Base-by-base conservation (phyloP, 2,797 vertebrate genomes). In the Peromyscus attwateri region DNA sequence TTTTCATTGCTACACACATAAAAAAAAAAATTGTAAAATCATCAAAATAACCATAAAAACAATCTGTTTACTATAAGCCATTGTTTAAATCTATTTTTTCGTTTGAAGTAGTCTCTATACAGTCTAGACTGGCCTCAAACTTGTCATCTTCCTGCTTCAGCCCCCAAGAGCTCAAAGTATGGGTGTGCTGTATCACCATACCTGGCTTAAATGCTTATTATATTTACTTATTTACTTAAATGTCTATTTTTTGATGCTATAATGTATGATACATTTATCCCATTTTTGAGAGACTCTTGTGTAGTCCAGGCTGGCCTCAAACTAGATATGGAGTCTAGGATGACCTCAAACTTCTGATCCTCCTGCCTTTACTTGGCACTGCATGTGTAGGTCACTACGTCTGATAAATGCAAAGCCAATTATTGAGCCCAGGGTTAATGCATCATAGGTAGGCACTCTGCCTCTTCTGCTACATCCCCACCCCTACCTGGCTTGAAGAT, bases 1-100 rank as follows among this genome's bases (percentile, higher is more conserved):
- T 97, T 79, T 99, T 99, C 96, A 99, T 99, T 98, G 98, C 99
- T 99, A 98, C 79, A 97, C 21, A 81, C 29, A 98, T 55, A 98
- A 73, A 95, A 37, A 80, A 40, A 96, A 84, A 96, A 97, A 57
- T 6, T 6, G 68, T 91, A 94, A 97, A 87, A 87, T 79, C 34
- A 94, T 14, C 79, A 83, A 92, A 77, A 71, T 64, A 66, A 76
- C 62, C 89, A 76, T 40, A 46, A 80, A 55, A 80, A 76, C n/a
- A 87, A 66, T 88, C 31, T 85, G 27, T 9, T 95, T 34, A 93
- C 60, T 79, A 34, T 70, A 94, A 34, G 34, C 43, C 25, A 95
- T 68, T 57, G 92, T 66, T 89, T 92, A 95, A 96, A 75, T 40
- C 27, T 82, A 57, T 60, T 13, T 83, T 71, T 21, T 43, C 29